Evolutionary conservation across 2,113 vertebrate genomes (phyloP).

Genomic region (Perca fluviatilis): DNA sequence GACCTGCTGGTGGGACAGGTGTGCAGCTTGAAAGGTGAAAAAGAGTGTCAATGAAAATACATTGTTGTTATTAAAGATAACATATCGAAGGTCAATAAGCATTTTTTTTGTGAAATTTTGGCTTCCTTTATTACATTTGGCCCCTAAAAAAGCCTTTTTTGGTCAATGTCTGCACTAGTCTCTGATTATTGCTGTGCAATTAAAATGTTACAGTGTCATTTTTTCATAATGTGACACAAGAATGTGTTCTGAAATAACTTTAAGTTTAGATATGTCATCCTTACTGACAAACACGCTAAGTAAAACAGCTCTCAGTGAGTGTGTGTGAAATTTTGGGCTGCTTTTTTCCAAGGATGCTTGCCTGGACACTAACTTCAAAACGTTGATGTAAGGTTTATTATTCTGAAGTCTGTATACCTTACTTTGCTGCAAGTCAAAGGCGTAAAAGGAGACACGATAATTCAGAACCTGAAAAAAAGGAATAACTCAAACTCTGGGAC

Average conservation of each 20-base stretch:
- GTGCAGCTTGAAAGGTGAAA: not conserved
- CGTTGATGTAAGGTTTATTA: slow-evolving; percentile 36
- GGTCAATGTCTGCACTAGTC: not conserved
- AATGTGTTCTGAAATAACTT: slow-evolving; percentile 17
- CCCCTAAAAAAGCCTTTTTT: not conserved
- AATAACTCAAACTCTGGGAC: slow-evolving; percentile 19
- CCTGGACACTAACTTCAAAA: slow-evolving; percentile 33
- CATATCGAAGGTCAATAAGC: not conserved
- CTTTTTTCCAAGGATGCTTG: slow-evolving; percentile 23
- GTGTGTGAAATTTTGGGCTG: slow-evolving; percentile 5
- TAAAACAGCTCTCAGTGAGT: not conserved
- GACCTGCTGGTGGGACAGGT: not conserved
- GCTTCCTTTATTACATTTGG: not conserved
- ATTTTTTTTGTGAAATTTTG: not conserved
- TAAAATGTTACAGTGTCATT: not conserved
- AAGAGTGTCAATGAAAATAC: not conserved
- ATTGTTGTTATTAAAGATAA: not conserved
- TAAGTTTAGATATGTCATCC: not conserved
- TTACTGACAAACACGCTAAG: slow-evolving; percentile 12
- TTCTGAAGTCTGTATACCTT: slow-evolving; percentile 16
- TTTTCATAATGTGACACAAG: slow-evolving; percentile 1
- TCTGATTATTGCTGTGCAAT: not conserved
- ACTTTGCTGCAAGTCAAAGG: slow-evolving; percentile 47
- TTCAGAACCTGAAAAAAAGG: slow-evolving; percentile 23
- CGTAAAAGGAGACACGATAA: slow-evolving; percentile 40